phyloP scores from a whole-genome alignment of 2,797 vertebrate species.

The Smutsia gigantea region DNA sequence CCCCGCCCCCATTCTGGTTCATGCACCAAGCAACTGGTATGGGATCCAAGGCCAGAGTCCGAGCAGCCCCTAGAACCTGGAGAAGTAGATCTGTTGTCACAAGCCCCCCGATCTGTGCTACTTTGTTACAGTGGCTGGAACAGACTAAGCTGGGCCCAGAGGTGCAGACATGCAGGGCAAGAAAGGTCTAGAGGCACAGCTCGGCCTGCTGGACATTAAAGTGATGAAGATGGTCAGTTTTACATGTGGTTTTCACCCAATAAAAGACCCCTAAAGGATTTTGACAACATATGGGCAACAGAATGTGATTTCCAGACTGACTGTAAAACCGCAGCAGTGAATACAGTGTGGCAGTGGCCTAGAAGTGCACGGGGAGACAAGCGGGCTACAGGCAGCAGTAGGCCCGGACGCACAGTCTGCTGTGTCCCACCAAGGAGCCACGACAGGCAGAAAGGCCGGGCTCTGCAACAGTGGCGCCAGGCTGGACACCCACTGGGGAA shows the following conservation, averaged over 20 bases:
- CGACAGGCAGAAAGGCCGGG: neutral
- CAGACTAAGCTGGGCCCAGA: rapidly evolving
- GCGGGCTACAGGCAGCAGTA: no score
- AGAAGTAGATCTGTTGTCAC: neutral
- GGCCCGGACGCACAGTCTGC: no score
- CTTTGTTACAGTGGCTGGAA: no score
- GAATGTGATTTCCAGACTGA: no score
- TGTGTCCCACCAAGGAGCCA: no score
- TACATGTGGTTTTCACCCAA: neutral
- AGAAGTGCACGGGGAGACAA: no score
- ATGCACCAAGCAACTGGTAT: neutral
- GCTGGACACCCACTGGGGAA: neutral
- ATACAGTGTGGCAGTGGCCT: no score
- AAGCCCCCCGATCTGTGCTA: no score
- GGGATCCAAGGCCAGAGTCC: neutral
- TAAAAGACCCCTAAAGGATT: neutral
- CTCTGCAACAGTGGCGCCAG: neutral
- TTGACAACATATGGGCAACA: no score
- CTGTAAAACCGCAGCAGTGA: rapidly evolving
- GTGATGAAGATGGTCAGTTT: no score
- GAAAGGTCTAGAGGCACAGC: neutral
- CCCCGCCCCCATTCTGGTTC: neutral
- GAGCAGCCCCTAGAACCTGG: no score
- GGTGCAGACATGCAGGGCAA: neutral
- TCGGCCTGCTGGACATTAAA: no score